Conservation (phyloP, 1,140 invertebrate genomes). For the Pseudoatta argentina region DNA sequence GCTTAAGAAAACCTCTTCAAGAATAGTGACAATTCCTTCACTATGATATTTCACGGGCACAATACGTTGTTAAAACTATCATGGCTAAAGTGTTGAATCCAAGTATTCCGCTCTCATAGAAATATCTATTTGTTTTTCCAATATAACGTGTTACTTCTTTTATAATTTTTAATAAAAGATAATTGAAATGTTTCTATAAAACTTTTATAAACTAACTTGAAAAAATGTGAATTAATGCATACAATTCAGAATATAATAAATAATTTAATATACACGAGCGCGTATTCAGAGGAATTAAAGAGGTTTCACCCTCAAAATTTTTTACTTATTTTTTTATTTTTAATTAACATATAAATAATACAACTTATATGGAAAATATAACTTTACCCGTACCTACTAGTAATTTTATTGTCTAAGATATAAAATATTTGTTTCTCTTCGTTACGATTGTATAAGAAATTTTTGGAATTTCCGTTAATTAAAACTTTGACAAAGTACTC, state of each 20-base stretch:
- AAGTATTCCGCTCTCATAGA: background rate
- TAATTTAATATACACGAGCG: background rate
- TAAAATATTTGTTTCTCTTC: too few relatives aligned
- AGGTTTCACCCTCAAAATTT: too few relatives aligned
- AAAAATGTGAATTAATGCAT: background rate
- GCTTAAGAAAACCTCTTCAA: background rate
- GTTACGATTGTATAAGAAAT: too few relatives aligned
- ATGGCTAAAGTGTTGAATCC: background rate
- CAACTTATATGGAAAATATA: too few relatives aligned
- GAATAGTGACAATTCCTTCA: background rate
- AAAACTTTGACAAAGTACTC: too few relatives aligned
- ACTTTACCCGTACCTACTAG: too few relatives aligned
- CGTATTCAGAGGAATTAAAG: background rate
- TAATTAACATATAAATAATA: too few relatives aligned
- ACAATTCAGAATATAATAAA: background rate
- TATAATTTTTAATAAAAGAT: background rate
- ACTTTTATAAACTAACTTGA: background rate
- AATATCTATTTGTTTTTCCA: slow-evolving; percentile 7
- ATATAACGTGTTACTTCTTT: background rate
- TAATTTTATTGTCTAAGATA: too few relatives aligned
- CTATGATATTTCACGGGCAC: background rate
- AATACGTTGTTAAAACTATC: slow-evolving; percentile 23
- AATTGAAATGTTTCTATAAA: slow-evolving; percentile 1
- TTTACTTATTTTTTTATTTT: too few relatives aligned
- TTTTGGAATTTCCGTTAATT: too few relatives aligned